These are phyloP conservation scores for Sclerodermus sp. DNA, from an alignment of 2,888 invertebrate genomes.

Conservation along the genomic window DNA sequence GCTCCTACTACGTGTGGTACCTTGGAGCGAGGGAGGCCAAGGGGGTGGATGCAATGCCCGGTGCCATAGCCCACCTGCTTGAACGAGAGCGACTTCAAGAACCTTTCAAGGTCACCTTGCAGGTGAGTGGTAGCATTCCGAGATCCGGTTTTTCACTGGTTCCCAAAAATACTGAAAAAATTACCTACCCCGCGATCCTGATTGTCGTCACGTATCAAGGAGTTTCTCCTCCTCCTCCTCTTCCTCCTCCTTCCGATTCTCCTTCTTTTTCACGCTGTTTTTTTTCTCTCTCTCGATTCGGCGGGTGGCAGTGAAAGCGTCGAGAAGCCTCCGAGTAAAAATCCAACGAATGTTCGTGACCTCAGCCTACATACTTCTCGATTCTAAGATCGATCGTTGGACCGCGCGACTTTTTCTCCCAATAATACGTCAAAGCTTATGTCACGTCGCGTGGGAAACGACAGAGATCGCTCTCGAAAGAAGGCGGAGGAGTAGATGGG, in stretches of 20 bases:
- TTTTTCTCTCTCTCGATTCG: slow-evolving; percentile 6
- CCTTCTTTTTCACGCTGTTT: neutral
- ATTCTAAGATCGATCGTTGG: too few relatives aligned
- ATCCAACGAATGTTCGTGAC: slow-evolving; percentile 22
- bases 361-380: slow-evolving; percentile 20
- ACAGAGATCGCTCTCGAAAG: too few relatives aligned
- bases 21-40: slow-evolving; percentile 94
- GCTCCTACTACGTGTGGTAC: slow-evolving; percentile 91
- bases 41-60: slow-evolving; percentile 83
- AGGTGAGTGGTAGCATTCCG: slow-evolving; percentile 60
- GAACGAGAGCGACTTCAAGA: slow-evolving; percentile 84
- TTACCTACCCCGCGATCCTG: neutral
- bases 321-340: slow-evolving; percentile 21
- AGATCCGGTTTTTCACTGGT: slow-evolving; percentile 28
- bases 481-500: too few relatives aligned
- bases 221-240: neutral
- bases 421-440: too few relatives aligned
- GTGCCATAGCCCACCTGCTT: slow-evolving; percentile 81
- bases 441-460: too few relatives aligned
- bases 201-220: too few relatives aligned
- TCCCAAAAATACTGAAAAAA: neutral
- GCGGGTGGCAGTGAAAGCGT: slow-evolving; percentile 28
- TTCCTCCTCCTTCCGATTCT: neutral
- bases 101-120: slow-evolving; percentile 87
- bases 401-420: too few relatives aligned